phyloP scores from a whole-genome alignment of 37 sponge, comb jelly and placozoan species.

The Beroe ovata region DNA sequence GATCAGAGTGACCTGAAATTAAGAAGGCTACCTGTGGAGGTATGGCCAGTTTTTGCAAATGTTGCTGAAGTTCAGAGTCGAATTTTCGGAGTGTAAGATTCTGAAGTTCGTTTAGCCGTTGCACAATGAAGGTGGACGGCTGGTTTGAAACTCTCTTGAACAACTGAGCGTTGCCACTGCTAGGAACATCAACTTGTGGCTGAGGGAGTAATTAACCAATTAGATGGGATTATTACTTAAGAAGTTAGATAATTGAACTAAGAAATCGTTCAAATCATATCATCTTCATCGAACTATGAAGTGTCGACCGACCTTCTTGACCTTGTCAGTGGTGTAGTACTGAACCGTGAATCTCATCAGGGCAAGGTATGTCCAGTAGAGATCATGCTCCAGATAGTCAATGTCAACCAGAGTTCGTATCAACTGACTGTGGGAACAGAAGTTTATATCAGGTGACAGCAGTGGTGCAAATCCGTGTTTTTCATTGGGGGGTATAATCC shows the following conservation, averaged over 20 bases:
- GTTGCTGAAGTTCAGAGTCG: constrained; percentile 76
- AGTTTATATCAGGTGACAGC: background rate
- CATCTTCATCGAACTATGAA: too few species aligned
- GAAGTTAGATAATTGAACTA: too few species aligned
- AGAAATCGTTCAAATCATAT: too few species aligned
- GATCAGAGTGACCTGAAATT: too few species aligned
- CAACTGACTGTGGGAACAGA: constrained; percentile 38
- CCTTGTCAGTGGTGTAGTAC: constrained; percentile 37
- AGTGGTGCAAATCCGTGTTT: too few species aligned
- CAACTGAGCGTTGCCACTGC: background rate
- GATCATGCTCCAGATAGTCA: constrained; percentile 40
- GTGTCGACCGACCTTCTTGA: constrained; percentile 6
- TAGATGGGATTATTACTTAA: too few species aligned
- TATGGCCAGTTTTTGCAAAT: constrained; percentile 79
- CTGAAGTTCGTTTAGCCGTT: constrained; percentile 87
- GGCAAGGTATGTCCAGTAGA: constrained; percentile 42
- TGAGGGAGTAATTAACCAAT: too few species aligned
- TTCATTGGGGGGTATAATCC: too few species aligned
- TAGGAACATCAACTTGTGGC: too few species aligned
- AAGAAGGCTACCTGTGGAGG: constrained; percentile 81
- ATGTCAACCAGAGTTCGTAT: background rate
- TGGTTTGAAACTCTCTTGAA: background rate
- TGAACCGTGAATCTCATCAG: constrained; percentile 3
- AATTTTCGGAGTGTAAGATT: constrained; percentile 77
- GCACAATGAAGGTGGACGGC: constrained; percentile 68